A percentile compares a stretch with the other conserved stretches of the same genome.
Evolutionary conservation across 53 echinoderm and acorn worm genomes (phyloP).

Genomic region (Actinopyga echinites): DNA sequence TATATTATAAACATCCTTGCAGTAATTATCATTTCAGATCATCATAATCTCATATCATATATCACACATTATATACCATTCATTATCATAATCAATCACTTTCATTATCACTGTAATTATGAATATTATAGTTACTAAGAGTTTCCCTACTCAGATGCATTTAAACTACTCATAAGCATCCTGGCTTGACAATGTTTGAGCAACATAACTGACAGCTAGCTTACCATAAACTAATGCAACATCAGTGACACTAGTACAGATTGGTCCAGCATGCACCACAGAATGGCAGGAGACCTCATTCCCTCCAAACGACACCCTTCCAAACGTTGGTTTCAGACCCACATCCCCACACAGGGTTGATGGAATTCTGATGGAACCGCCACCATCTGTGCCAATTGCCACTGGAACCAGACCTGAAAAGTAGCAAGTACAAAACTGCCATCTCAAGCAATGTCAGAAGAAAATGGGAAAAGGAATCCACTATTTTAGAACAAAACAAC

Average conservation of each 20-base stretch:
- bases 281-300: slow-evolving; percentile 41
- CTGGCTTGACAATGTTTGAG: not conserved
- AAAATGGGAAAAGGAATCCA: not conserved
- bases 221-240: slow-evolving; percentile 82
- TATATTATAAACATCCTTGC: too few relatives aligned
- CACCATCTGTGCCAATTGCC: slow-evolving; percentile 88
- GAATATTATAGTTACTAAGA: too few relatives aligned
- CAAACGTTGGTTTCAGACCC: slow-evolving; percentile 88
- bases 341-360: slow-evolving; percentile 79
- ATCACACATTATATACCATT: too few relatives aligned
- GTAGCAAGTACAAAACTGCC: too few relatives aligned
- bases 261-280: slow-evolving; percentile 68
- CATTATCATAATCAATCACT: too few relatives aligned
- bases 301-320: slow-evolving; percentile 64
- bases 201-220: not conserved
- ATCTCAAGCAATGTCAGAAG: not conserved
- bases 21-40: too few relatives aligned
- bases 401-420: slow-evolving; percentile 84
- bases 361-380: slow-evolving; percentile 88
- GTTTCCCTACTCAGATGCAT: too few relatives aligned
- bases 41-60: too few relatives aligned
- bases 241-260: slow-evolving; percentile 72
- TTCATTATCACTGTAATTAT: too few relatives aligned
- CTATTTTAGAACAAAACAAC: too few relatives aligned
- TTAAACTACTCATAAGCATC: too few relatives aligned